These are phyloP conservation scores for Metaphire vulgaris DNA, from an alignment of 1,140 invertebrate genomes.

Conservation along the genomic window DNA sequence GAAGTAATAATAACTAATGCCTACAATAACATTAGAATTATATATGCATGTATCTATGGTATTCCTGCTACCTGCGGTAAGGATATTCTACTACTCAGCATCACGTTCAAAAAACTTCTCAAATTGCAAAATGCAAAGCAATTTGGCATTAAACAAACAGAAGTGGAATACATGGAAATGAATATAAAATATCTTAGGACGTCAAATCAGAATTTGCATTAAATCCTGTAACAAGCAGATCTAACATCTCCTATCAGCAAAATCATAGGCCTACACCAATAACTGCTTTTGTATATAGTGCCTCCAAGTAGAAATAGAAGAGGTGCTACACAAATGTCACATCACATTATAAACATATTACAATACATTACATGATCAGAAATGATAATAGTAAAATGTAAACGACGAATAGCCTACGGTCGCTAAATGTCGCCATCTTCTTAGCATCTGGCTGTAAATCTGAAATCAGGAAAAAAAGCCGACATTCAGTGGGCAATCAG, in stretches of 20 bases:
- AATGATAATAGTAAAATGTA: neutral
- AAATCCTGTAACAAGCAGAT: neutral
- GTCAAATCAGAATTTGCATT: neutral
- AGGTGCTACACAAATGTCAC: neutral
- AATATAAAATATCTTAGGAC: neutral
- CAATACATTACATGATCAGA: neutral
- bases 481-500: neutral
- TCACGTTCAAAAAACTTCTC: no score
- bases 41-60: neutral
- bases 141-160: no score
- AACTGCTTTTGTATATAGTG: neutral
- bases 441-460: neutral
- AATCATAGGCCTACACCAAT: neutral
- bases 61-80: neutral
- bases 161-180: neutral
- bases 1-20: neutral
- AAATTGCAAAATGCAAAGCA: no score
- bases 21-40: neutral
- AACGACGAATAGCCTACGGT: neutral
- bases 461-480: neutral
- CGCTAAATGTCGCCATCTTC: neutral
- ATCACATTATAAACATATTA: neutral
- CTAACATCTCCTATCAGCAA: neutral
- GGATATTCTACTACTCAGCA: no score
- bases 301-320: neutral